Base-by-base conservation (phyloP, 2,797 vertebrate genomes). In the Podarcis lilfordi region DNA sequence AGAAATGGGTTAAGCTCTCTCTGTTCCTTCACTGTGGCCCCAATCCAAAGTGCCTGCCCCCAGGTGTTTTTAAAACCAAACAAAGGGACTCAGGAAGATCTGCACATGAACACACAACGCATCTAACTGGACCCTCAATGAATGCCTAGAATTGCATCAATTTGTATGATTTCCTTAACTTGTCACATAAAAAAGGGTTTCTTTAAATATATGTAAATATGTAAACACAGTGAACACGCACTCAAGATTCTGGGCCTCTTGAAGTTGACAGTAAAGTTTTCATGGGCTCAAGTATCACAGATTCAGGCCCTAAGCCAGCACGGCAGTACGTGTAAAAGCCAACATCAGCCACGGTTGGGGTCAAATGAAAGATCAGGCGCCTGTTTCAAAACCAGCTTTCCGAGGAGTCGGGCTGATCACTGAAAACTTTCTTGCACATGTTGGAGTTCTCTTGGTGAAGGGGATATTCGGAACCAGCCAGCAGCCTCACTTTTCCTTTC, bases 401-500 rank as follows among this genome's bases (percentile, higher is more conserved):
- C 0, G 96, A 91, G 1, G 91, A 91, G 90, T 97, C 98, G 81
- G 95, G 91, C 93, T 93, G 96, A 55, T 93, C 6, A 0, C 87
- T 43, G 3, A 99, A 98, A 89, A 98, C 98, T 92, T 92, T 96
- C 91, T 97, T 99, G 97, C 99, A 99, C 98, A 99, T 99, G 93
- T 99, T 97, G 5, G 99, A 99, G 97, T 99, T 99, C 91, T 99
- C 98, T 94, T 98, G 98, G 92, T 99, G 98, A 84, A 99, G 98
- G 29, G 99, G 99, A 91, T 98, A 98, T 75, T 99, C 98, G 0
- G 98, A 98, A 50, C 99, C 99, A 0, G 97, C 93, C 13, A 98
- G 1, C 0, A 96, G 92, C 64, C 91, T 94, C 93, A 96, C 97
- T 90, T 93, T 98, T 88, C 96, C 96, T 91, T 92, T 98, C 29